Conservation (phyloP, 2,797 vertebrate genomes). For the Lepilemur septentrionalis region DNA sequence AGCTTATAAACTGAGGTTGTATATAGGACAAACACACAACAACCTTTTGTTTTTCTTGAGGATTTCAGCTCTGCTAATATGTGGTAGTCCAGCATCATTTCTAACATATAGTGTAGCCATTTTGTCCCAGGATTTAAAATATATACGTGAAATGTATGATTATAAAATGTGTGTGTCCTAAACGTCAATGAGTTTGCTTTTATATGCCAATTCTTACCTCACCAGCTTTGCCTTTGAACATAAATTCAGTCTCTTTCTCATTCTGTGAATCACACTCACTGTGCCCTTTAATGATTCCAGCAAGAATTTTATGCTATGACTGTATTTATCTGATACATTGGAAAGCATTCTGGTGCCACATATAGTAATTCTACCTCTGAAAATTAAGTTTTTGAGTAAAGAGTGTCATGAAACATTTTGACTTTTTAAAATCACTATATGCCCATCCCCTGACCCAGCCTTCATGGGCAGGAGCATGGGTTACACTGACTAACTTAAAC, state of each 20-base stretch:
- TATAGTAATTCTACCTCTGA: not conserved
- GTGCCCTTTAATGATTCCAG: not conserved
- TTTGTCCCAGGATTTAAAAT: slow-evolving; percentile 15
- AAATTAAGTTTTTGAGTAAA: not conserved
- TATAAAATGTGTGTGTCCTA: not conserved
- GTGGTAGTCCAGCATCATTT: not conserved
- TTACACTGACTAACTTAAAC: not conserved
- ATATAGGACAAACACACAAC: not conserved
- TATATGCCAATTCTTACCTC: not conserved
- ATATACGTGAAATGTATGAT: not conserved
- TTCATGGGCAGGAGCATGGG: not conserved
- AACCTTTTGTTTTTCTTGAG: not conserved
- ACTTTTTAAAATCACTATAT: not conserved
- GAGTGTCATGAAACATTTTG: not conserved
- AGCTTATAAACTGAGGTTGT: not conserved
- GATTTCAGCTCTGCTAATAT: slow-evolving; percentile 25
- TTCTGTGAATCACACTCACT: not conserved
- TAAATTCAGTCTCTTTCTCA: not conserved
- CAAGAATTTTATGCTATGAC: not conserved
- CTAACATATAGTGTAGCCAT: not conserved
- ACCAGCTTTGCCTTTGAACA: not conserved
- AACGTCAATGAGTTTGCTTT: not conserved
- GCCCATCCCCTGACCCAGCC: not conserved
- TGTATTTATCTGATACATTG: not conserved
- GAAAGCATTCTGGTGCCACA: not conserved